Base-by-base conservation (phyloP, 2,113 vertebrate species). In the Indicator maculatus region DNA sequence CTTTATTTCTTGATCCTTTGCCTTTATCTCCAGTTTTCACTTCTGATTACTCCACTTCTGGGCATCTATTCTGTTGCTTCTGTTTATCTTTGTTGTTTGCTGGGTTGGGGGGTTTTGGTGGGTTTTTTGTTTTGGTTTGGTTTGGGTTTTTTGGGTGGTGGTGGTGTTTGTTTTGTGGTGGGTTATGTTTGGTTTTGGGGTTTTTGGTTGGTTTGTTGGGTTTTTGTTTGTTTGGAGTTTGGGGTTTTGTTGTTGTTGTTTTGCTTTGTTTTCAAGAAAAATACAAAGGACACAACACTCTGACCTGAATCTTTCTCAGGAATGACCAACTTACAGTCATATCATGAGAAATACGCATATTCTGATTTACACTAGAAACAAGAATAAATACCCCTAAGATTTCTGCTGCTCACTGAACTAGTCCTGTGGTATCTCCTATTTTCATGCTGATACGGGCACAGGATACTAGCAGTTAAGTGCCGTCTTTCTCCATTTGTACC, bases 241-340 rank as follows among this genome's bases (percentile, higher is more conserved):
- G 17, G 11, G 41, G 41, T 10, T 11, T 21, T 50, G 20, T 50
- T 23, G 47, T 45, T 47, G 47, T 21, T 50, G 47, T 21, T 45
- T 55, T 53, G 36, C 36, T 36, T 36, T 36, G 39, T 38, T 15
- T 2, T 26, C 15, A 38, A 39, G 23, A 44, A 16, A 44, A 44
- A 63, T 7, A 86, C 0, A 0, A 74, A 85, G 31, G 31, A 69
- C 55, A 65, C 6, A 58, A 8, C 0, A 5, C 12, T 65, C 19
- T 11, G 27, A 86, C 9, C 5, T 71, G 33, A 60, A 20, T 74
- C 65, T 59, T 86, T 69, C 30, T 89, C 65, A 20, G 52, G 27
- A 67, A 64, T 18, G 6, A 12, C 36, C n/a, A 55, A 2, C 5
- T 72, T 64, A 77, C 44, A 55, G 20, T 15, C 14, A 61, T 36